Conservation (phyloP, 1,140 invertebrate species). For the Drosophila kurseongensis region DNA sequence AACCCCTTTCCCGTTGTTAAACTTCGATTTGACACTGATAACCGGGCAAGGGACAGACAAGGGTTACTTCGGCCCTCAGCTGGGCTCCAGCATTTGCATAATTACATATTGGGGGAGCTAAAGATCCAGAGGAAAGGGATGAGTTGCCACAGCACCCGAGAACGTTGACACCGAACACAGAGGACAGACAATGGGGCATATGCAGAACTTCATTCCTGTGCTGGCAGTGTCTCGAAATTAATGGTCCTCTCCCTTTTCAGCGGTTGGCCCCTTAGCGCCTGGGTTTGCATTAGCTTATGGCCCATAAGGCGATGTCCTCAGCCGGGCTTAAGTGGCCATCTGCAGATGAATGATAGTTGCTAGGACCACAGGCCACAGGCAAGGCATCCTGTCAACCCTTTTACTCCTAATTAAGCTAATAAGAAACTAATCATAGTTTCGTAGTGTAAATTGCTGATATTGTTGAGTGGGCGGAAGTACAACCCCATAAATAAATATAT, state of each 20-base stretch:
- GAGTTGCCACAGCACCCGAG: conserved; percentile 21
- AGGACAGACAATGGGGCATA: conserved; percentile 32
- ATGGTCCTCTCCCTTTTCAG: conserved; percentile 58
- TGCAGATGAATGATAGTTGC: conserved; percentile 38
- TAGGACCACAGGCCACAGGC: conserved; percentile 18
- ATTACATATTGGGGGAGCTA: conserved; percentile 43
- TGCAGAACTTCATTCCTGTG: conserved; percentile 56
- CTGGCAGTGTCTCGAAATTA: conserved; percentile 44
- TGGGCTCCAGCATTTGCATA: conserved; percentile 66
- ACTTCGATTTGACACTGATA: conserved; percentile 71
- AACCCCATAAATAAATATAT: not conserved
- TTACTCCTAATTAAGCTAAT: conserved; percentile 37
- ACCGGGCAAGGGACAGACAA: conserved; percentile 37
- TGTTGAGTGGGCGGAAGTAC: not conserved
- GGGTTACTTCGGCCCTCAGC: conserved; percentile 38
- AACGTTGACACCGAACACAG: conserved; percentile 37
- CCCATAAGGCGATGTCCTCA: conserved; percentile 44
- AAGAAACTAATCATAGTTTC: conserved; percentile 49
- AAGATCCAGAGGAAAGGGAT: not conserved
- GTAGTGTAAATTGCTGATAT: conserved; percentile 34
- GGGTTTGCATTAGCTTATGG: conserved; percentile 60
- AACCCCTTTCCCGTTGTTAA: conserved; percentile 31
- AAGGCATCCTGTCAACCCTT: conserved; percentile 11
- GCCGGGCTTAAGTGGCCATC: conserved; percentile 50
- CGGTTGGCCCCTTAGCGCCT: conserved; percentile 18